Percentiles rank a stretch among this genome's conserved stretches.
phyloP scores from a whole-genome alignment of 1,140 invertebrate species.

The Meloidogyne exigua region DNA sequence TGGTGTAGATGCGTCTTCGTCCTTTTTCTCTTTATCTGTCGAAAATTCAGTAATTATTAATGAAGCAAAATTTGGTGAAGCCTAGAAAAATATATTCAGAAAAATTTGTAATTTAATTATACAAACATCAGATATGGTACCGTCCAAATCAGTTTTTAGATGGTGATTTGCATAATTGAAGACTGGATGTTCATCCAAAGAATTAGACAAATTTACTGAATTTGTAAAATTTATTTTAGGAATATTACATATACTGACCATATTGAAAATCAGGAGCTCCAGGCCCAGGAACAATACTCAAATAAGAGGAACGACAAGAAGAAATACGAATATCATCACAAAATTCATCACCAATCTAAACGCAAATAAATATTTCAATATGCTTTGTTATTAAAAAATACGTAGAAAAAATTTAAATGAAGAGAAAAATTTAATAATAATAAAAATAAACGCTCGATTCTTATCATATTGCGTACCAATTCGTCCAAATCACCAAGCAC shows the following conservation, averaged over 20 bases:
- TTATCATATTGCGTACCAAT: slow-evolving; percentile 36
- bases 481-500: slow-evolving; percentile 49
- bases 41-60: neutral
- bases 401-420: neutral
- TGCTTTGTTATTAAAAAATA: neutral
- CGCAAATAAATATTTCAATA: neutral
- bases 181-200: neutral
- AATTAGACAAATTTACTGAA: neutral
- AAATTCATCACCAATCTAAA: slow-evolving; percentile 31
- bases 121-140: neutral
- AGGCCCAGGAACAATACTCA: slow-evolving; percentile 29
- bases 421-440: neutral
- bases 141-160: neutral
- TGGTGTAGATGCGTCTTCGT: neutral
- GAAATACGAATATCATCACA: slow-evolving; percentile 35
- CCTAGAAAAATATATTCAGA: neutral
- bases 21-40: neutral
- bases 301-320: slow-evolving; percentile 26
- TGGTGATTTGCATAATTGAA: neutral
- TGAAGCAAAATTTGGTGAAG: neutral
- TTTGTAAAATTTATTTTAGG: neutral
- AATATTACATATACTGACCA: neutral
- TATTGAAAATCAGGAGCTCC: slow-evolving; percentile 23
- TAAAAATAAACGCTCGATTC: slow-evolving; percentile 11
- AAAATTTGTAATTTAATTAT: neutral